Conservation (phyloP, 1,140 invertebrate genomes). For the Pseudobourletiella spinata region DNA sequence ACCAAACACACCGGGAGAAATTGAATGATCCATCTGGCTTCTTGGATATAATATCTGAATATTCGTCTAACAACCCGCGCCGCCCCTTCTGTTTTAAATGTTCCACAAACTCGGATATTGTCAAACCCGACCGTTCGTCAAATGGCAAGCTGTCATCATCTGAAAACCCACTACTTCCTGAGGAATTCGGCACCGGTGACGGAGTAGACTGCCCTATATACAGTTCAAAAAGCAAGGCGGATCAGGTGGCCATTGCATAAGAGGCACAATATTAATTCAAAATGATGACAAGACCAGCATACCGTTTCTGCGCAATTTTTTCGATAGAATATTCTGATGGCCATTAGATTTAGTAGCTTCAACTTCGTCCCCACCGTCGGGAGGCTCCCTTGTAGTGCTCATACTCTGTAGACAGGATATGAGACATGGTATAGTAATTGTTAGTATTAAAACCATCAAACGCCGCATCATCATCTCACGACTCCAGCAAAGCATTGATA, state of each 20-base stretch:
- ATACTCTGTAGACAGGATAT: too few species aligned
- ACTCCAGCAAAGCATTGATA: too few species aligned
- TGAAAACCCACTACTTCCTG: slow-evolving; percentile 72
- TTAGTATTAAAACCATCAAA: too few species aligned
- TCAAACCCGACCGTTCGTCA: slow-evolving; percentile 52
- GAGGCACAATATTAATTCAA: too few species aligned
- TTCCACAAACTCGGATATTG: slow-evolving; percentile 66
- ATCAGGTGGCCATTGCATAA: too few species aligned
- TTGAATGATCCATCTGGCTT: slow-evolving; percentile 75
- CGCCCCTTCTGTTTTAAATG: slow-evolving; percentile 62
- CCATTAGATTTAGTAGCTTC: slow-evolving; percentile 11
- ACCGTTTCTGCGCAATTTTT: slow-evolving; percentile 32
- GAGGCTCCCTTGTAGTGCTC: too few species aligned
- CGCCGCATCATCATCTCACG: too few species aligned
- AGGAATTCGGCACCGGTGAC: slow-evolving; percentile 56
- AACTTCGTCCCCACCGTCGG: slow-evolving; percentile 9
- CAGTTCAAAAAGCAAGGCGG: too few species aligned
- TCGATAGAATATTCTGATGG: slow-evolving; percentile 13
- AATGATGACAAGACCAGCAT: too few species aligned
- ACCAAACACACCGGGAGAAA: slow-evolving; percentile 46
- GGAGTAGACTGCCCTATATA: slow-evolving; percentile 41
- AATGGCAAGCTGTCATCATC: slow-evolving; percentile 76
- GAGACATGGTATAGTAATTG: too few species aligned
- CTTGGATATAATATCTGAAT: slow-evolving; percentile 70
- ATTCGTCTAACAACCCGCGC: slow-evolving; percentile 71